phyloP scores from a whole-genome alignment of 2,888 invertebrate species.

The Zelleria hepariella region DNA sequence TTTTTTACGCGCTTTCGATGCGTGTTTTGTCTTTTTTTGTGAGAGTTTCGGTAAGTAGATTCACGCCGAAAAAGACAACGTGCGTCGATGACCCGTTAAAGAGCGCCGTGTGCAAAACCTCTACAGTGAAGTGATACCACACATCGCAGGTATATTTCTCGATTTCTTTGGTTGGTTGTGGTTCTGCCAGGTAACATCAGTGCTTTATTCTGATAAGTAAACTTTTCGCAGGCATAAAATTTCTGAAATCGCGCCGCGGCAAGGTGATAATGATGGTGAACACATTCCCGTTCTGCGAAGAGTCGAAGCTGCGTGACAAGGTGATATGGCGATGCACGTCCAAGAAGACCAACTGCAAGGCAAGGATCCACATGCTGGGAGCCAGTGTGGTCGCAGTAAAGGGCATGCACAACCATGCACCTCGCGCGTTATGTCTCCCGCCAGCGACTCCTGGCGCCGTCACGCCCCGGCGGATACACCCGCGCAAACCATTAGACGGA shows the following conservation, averaged over 20 bases:
- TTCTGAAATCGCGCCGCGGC: constrained; percentile 64
- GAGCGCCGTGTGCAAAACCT: neutral
- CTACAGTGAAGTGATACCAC: no score
- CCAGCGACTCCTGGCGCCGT: constrained; percentile 11
- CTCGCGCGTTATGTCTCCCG: constrained; percentile 42
- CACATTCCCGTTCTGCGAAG: constrained; percentile 68
- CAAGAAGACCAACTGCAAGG: constrained; percentile 68
- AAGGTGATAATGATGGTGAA: constrained; percentile 71
- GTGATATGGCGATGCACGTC: constrained; percentile 69
- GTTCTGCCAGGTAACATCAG: neutral
- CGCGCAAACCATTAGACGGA: constrained; percentile 25
- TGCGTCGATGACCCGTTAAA: no score
- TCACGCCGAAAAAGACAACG: no score
- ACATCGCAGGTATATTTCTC: no score
- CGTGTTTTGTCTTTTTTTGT: no score
- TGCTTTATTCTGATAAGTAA: neutral
- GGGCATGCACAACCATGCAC: constrained; percentile 67
- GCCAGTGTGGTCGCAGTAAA: constrained; percentile 63
- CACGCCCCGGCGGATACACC: constrained; percentile 19
- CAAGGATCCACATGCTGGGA: constrained; percentile 64
- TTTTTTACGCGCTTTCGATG: no score
- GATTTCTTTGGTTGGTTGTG: neutral
- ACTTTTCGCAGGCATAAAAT: constrained; percentile 55
- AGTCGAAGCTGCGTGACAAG: constrained; percentile 64
- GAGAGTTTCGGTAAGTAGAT: no score